phyloP scores from a whole-genome alignment of 2,888 invertebrate genomes.

The Zaprionus bogoriensis region DNA sequence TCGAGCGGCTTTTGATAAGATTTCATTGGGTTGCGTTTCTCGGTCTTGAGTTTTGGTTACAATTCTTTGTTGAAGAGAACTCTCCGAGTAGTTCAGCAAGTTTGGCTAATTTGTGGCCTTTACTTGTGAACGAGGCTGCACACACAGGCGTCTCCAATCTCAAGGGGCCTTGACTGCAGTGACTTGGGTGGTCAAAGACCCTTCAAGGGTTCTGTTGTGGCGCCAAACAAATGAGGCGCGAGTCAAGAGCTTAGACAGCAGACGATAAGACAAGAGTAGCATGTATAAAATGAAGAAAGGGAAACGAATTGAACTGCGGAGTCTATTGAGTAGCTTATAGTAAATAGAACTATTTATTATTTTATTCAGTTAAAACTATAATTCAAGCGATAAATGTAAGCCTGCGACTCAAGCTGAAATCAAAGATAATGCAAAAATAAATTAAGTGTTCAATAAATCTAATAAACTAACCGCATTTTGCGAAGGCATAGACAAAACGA shows the following conservation, averaged over 20 bases:
- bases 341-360: neutral
- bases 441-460: neutral
- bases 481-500: neutral
- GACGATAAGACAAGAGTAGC: neutral
- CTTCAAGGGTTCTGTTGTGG: slow-evolving; percentile 32
- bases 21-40: slow-evolving; percentile 47
- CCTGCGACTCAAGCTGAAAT: neutral
- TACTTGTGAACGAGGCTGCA: slow-evolving; percentile 51
- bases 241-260: slow-evolving; percentile 10
- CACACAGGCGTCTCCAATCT: slow-evolving; percentile 37
- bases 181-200: slow-evolving; percentile 40
- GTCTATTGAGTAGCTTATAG: no score
- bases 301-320: no score
- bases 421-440: neutral
- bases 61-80: slow-evolving; percentile 8
- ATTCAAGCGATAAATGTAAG: neutral
- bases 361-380: neutral
- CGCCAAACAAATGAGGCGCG: slow-evolving; percentile 24
- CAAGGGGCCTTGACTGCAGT: slow-evolving; percentile 52
- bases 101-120: slow-evolving; percentile 52
- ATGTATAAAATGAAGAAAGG: no score
- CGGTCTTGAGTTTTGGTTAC: slow-evolving; percentile 25
- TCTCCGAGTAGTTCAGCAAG: slow-evolving; percentile 28
- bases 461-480: slow-evolving; percentile 13
- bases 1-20: slow-evolving; percentile 58